Conservation (phyloP, 1,140 invertebrate genomes). For the Drosophila baimaii region DNA sequence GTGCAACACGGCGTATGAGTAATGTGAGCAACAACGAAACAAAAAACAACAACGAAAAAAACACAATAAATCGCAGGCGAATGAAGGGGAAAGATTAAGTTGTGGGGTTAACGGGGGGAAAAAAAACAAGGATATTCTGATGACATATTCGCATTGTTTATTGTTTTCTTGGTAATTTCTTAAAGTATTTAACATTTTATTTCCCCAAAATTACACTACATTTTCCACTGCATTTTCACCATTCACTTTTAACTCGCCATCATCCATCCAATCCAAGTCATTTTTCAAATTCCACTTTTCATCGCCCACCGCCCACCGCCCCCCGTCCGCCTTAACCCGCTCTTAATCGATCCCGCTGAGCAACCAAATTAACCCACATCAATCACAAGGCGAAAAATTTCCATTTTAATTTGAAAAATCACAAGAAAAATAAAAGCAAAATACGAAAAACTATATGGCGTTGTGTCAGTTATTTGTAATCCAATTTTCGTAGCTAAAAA, state of each 20-base stretch:
- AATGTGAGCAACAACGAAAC: conserved; percentile 59
- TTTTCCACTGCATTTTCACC: conserved; percentile 21
- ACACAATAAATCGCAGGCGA: conserved; percentile 26
- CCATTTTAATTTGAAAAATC: conserved; percentile 32
- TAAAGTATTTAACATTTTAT: background rate
- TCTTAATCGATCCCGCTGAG: conserved; percentile 39
- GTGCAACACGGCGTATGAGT: conserved; percentile 78
- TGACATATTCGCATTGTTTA: conserved; percentile 8
- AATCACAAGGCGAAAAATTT: conserved; percentile 43
- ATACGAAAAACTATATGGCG: conserved; percentile 4
- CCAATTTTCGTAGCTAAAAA: conserved; percentile 41
- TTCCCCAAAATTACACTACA: background rate
- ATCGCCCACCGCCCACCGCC: conserved; percentile 16
- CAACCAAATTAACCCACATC: conserved; percentile 51
- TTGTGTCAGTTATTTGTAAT: conserved; percentile 38
- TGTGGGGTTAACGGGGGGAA: background rate
- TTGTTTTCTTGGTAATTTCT: background rate
- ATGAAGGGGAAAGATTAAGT: background rate
- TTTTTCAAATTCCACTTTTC: conserved; percentile 44
- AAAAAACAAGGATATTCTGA: conserved; percentile 6
- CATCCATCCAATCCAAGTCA: conserved; percentile 13
- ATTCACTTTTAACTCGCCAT: conserved; percentile 46
- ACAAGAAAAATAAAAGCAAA: background rate
- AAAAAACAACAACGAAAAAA: conserved; percentile 22
- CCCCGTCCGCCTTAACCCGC: background rate